These are phyloP conservation scores for Caenorhabditis inopinata DNA, from an alignment of 1,140 invertebrate species.

Conservation along the genomic window DNA sequence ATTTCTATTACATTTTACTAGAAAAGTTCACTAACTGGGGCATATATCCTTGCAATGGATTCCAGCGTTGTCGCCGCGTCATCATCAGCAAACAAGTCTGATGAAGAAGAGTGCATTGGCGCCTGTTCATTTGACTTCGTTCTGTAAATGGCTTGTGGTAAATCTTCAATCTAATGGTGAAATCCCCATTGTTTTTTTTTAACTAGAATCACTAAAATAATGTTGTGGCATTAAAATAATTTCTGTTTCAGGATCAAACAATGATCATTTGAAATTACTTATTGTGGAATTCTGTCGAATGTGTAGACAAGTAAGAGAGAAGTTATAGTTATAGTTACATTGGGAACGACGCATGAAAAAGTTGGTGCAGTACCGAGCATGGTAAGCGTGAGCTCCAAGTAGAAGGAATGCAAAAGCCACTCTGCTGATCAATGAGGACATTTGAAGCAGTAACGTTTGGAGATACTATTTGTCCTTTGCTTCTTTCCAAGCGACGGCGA, in stretches of 20 bases:
- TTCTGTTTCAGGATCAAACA: no score
- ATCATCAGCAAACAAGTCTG: not conserved
- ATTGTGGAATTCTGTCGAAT: no score
- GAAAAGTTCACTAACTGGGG: not conserved
- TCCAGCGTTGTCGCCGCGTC: not conserved
- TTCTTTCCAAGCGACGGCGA: not conserved
- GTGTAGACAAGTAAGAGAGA: no score
- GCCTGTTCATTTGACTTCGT: not conserved
- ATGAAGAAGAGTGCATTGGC: not conserved
- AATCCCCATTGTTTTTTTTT: no score
- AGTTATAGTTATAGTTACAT: not conserved
- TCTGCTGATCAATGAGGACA: conserved; percentile 2
- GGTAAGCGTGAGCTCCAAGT: not conserved
- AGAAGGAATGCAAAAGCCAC: not conserved
- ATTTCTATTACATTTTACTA: not conserved
- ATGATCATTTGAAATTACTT: not conserved
- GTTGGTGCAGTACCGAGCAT: conserved; percentile 2
- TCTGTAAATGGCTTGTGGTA: no score
- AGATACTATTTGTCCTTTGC: conserved; percentile 1
- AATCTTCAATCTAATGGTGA: no score
- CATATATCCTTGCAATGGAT: not conserved
- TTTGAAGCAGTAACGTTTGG: not conserved
- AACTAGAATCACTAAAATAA: no score
- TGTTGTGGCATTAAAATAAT: no score
- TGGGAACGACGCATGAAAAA: not conserved